These are phyloP conservation scores for Muricea muricata DNA, from an alignment of 92 coral and sea anemone species.

Conservation along the genomic window DNA sequence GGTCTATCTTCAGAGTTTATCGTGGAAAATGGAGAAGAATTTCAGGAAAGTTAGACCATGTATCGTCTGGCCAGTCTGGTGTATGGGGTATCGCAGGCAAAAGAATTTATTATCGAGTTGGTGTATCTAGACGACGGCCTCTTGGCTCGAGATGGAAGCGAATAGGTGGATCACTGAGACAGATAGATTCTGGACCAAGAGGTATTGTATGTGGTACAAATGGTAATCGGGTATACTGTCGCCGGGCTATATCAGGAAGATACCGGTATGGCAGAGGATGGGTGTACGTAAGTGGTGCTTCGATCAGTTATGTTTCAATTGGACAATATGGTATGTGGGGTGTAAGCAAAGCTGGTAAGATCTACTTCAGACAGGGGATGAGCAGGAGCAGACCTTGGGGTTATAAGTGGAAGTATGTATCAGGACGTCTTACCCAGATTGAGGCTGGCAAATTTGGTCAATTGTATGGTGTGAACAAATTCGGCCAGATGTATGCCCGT, in stretches of 20 bases:
- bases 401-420: neutral
- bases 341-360: neutral
- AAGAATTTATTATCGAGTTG: neutral
- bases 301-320: neutral
- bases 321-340: conserved; percentile 12
- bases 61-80: conserved; percentile 1
- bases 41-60: neutral
- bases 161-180: neutral
- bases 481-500: neutral
- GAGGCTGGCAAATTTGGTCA: neutral
- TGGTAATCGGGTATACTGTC: neutral
- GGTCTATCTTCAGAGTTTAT: neutral
- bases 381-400: neutral
- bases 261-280: neutral
- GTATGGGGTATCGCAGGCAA: neutral
- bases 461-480: neutral
- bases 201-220: neutral
- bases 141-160: neutral
- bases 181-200: conserved; percentile 13
- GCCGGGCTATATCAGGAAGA: neutral
- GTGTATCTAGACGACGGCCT: neutral
- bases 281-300: conserved; percentile 5
- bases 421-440: neutral
- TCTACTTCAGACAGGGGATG: neutral
- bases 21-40: neutral